phyloP scores from a whole-genome alignment of 2,113 vertebrate species.

The Poicephalus meyeri region DNA sequence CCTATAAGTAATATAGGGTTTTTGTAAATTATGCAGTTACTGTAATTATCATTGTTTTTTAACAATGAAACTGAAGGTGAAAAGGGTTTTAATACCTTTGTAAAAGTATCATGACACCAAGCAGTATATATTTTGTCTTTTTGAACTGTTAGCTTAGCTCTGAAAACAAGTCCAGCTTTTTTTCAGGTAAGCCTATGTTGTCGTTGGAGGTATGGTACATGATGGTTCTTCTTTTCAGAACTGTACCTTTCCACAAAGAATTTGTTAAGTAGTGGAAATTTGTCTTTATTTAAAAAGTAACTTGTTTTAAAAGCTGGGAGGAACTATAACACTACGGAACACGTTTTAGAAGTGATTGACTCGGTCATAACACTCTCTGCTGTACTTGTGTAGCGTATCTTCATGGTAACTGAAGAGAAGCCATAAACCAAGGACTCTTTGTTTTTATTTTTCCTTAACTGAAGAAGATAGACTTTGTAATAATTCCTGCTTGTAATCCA shows the following conservation, averaged over 20 bases:
- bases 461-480: slow-evolving; percentile 37
- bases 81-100: slow-evolving; percentile 71
- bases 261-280: neutral
- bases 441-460: slow-evolving; percentile 35
- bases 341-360: neutral
- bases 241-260: slow-evolving; percentile 40
- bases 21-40: slow-evolving; percentile 83
- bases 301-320: slow-evolving; percentile 21
- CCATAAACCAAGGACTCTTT: slow-evolving; percentile 67
- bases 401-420: slow-evolving; percentile 71
- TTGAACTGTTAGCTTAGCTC: slow-evolving; percentile 8
- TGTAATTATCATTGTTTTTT: slow-evolving; percentile 81
- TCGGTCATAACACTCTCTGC: neutral
- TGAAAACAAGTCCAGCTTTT: slow-evolving; percentile 40
- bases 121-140: slow-evolving; percentile 61
- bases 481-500: slow-evolving; percentile 45
- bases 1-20: slow-evolving; percentile 71
- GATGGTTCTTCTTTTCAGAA: slow-evolving; percentile 32
- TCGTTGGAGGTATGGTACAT: neutral
- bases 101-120: slow-evolving; percentile 62
- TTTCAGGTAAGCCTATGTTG: slow-evolving; percentile 11
- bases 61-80: slow-evolving; percentile 72
- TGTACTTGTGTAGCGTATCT: neutral
- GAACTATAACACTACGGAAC: neutral
- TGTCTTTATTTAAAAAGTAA: slow-evolving; percentile 35